These are phyloP conservation scores for Channallabes apus DNA, from an alignment of 2,797 vertebrate species.

Conservation along the genomic window DNA sequence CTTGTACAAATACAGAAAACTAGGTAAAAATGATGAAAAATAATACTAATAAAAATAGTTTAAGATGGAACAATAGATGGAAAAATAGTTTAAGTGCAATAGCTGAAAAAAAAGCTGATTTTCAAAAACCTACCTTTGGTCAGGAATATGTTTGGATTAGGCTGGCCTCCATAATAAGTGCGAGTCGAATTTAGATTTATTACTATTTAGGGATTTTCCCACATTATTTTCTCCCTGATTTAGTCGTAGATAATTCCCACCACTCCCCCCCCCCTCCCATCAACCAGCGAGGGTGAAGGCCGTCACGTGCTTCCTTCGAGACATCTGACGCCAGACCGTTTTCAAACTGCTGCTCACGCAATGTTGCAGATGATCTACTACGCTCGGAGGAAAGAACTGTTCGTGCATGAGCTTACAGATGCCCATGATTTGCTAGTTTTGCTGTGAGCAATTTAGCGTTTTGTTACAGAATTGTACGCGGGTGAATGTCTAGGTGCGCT, in stretches of 20 bases:
- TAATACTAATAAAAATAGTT: not conserved
- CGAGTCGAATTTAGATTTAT: not conserved
- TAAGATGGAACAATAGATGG: not conserved
- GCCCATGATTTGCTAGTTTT: no score
- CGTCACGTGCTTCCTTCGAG: no score
- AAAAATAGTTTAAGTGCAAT: not conserved
- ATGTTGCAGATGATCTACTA: no score
- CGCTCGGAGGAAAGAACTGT: no score
- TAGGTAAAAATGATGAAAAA: not conserved
- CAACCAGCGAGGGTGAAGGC: no score
- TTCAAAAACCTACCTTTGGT: not conserved
- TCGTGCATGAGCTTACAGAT: no score
- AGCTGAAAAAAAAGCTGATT: not conserved
- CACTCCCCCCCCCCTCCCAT: no score
- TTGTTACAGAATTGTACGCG: not conserved
- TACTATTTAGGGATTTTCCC: no score
- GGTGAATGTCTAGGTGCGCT: not conserved
- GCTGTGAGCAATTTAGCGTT: not conserved
- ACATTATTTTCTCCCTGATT: no score
- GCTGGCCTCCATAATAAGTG: not conserved
- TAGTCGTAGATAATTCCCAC: no score
- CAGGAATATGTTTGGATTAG: not conserved
- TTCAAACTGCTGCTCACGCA: no score
- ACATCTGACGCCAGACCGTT: no score
- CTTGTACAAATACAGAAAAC: not conserved